Conservation (phyloP, 2,797 vertebrate species). For the Gymnoscopelus microlampas region DNA sequence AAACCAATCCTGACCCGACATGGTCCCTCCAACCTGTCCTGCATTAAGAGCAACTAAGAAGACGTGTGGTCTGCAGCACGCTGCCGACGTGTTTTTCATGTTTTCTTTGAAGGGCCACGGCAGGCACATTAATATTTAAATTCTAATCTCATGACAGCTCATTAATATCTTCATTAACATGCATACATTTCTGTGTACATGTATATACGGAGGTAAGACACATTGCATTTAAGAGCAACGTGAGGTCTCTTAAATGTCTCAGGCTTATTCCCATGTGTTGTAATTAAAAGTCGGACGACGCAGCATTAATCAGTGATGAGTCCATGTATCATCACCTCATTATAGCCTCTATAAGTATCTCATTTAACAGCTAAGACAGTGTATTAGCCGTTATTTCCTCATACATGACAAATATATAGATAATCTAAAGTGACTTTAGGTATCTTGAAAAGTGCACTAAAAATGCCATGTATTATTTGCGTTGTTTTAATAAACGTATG, state of each 20-base stretch:
- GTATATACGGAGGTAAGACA: too few species aligned
- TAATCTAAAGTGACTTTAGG: too few species aligned
- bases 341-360: too few species aligned
- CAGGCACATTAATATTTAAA: constrained; percentile 61
- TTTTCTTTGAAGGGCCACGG: constrained; percentile 30
- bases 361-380: too few species aligned
- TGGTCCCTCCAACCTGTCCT: neutral
- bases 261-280: constrained; percentile 30
- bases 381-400: too few species aligned
- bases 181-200: constrained; percentile 50
- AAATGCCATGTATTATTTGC: too few species aligned
- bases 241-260: constrained; percentile 49
- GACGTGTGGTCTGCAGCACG: constrained; percentile 4
- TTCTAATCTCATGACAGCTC: constrained; percentile 63
- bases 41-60: constrained; percentile 20
- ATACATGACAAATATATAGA: too few species aligned
- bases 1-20: too few species aligned
- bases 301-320: constrained; percentile 50
- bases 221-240: constrained; percentile 44
- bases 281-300: constrained; percentile 34
- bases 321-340: constrained; percentile 20
- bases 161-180: constrained; percentile 76
- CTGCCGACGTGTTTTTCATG: constrained; percentile 40
- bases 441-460: too few species aligned
- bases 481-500: too few species aligned